A percentile compares a stretch with the other conserved stretches of the same genome.
phyloP scores from a whole-genome alignment of 2,113 vertebrate species.

The Grammomys dolichurus region DNA sequence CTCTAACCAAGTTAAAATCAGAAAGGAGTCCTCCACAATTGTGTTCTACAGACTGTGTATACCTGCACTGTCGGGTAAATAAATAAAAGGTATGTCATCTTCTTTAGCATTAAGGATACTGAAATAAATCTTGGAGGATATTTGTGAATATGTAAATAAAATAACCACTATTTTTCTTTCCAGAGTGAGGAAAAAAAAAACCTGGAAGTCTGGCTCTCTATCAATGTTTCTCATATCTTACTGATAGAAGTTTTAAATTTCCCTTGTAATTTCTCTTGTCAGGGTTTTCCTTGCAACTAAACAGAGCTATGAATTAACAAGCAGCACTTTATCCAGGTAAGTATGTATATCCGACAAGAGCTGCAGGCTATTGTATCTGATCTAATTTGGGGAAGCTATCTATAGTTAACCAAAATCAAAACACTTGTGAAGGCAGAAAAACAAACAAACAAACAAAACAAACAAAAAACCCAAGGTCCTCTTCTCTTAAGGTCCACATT shows the following conservation, averaged over 20 bases:
- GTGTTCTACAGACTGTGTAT: background rate
- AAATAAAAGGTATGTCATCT: background rate
- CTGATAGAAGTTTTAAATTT: background rate
- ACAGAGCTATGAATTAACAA: constrained; percentile 3
- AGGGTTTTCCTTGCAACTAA: constrained; percentile 35
- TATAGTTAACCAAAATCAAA: constrained; percentile 17
- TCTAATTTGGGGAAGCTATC: background rate
- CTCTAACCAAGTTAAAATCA: constrained; percentile 1
- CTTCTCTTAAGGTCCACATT: background rate
- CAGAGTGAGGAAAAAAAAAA: background rate
- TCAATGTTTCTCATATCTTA: constrained; percentile 26
- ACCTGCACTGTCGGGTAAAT: background rate
- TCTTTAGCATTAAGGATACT: background rate
- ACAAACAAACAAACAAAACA: background rate
- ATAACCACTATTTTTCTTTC: background rate
- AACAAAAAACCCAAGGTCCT: no score
- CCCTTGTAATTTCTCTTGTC: background rate
- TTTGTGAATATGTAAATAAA: constrained; percentile 19
- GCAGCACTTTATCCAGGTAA: background rate
- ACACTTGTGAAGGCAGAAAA: background rate
- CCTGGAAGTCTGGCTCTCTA: background rate
- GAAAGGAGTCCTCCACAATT: background rate
- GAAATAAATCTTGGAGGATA: constrained; percentile 34
- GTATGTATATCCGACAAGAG: background rate
- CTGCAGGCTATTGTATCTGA: background rate